Percentiles rank a stretch among this genome's conserved stretches.
Conservation (phyloP, 1,140 invertebrate species). For the Spodoptera frugiperda region DNA sequence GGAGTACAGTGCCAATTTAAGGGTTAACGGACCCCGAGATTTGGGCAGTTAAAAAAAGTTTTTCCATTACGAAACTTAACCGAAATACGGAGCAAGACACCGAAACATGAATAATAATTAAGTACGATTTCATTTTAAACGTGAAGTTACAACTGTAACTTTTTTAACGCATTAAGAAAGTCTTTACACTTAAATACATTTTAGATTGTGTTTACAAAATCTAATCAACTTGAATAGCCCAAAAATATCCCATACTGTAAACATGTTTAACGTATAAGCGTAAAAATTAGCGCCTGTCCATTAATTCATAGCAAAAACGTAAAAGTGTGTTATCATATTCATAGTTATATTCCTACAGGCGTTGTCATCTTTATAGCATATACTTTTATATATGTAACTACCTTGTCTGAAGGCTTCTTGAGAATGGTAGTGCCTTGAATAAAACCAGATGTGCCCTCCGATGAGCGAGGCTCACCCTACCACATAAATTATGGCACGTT, state of each 20-base stretch:
- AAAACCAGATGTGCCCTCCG: constrained; percentile 66
- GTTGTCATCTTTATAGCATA: neutral
- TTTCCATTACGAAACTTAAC: constrained; percentile 76
- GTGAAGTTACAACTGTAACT: constrained; percentile 35
- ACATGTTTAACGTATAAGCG: no score
- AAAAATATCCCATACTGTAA: neutral
- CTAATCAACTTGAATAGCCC: neutral
- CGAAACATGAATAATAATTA: constrained; percentile 73
- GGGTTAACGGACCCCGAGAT: constrained; percentile 70
- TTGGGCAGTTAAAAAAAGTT: constrained; percentile 77
- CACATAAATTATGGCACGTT: constrained; percentile 74
- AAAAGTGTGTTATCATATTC: neutral
- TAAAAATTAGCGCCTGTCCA: neutral
- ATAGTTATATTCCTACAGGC: neutral
- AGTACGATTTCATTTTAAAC: constrained; percentile 57
- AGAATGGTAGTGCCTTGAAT: constrained; percentile 52
- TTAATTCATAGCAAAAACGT: constrained; percentile 7
- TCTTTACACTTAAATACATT: neutral
- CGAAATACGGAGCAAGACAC: constrained; percentile 60
- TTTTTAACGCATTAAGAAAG: constrained; percentile 18
- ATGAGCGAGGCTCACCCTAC: constrained; percentile 58
- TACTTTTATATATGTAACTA: constrained; percentile 1
- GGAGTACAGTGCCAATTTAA: no score
- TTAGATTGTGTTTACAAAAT: neutral
- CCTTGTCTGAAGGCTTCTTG: constrained; percentile 22